Evolutionary conservation across 1,140 invertebrate genomes (phyloP).

Genomic region (Agrilus planipennis): DNA sequence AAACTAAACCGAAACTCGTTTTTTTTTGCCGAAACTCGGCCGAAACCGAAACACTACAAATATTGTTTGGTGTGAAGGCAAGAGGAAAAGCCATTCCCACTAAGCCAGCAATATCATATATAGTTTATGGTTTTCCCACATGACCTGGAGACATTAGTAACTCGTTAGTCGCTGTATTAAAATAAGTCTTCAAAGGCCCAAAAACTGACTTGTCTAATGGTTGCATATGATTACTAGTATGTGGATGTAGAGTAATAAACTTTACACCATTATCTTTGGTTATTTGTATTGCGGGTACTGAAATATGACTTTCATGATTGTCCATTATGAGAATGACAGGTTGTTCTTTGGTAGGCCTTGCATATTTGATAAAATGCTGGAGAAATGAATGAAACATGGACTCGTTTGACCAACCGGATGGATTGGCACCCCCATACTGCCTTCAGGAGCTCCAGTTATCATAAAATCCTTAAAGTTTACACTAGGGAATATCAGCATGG

Average conservation of each 20-base stretch:
- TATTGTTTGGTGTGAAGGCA: conserved; percentile 10
- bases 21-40: too few relatives aligned
- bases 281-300: neutral
- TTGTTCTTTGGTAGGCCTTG: conserved; percentile 11
- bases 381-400: conserved; percentile 29
- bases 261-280: neutral
- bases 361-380: conserved; percentile 28
- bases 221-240: conserved; percentile 4
- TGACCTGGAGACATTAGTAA: too few relatives aligned
- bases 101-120: conserved; percentile 14
- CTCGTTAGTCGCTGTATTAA: too few relatives aligned
- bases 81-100: conserved; percentile 9
- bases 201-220: conserved; percentile 2
- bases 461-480: conserved; percentile 13
- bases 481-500: neutral
- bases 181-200: conserved; percentile 6
- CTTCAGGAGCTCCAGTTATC: conserved; percentile 28
- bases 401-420: conserved; percentile 33
- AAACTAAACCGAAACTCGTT: too few relatives aligned
- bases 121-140: too few relatives aligned
- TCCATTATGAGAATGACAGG: conserved; percentile 8
- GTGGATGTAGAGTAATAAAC: conserved; percentile 3
- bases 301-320: conserved; percentile 6
- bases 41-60: too few relatives aligned
- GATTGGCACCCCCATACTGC: conserved; percentile 23